Percentiles rank a stretch among this genome's conserved stretches.
Evolutionary conservation across 2,888 invertebrate species (phyloP).

Genomic region (Mimumesa dahlbomi): DNA sequence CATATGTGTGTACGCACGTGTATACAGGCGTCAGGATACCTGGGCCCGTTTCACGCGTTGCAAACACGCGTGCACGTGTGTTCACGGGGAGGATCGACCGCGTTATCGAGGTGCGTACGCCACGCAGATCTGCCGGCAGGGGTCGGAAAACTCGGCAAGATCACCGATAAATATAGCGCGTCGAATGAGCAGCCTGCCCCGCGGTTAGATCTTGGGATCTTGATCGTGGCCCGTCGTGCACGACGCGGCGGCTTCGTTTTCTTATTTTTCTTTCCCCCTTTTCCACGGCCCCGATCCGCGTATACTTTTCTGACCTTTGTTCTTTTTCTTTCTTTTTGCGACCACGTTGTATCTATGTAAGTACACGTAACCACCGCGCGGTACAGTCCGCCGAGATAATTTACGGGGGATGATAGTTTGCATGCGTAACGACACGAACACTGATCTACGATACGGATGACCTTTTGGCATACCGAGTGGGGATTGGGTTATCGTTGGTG

Average conservation of each 20-base stretch:
- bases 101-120: conserved; percentile 49
- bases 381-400: conserved; percentile 59
- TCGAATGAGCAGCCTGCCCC: conserved; percentile 66
- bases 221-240: conserved; percentile 72
- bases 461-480: conserved; percentile 27
- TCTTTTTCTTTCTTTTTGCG: conserved; percentile 2
- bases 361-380: conserved; percentile 37
- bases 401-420: conserved; percentile 58
- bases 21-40: conserved; percentile 1
- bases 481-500: no score
- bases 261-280: conserved; percentile 43
- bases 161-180: conserved; percentile 74
- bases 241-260: conserved; percentile 55
- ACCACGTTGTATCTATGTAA: conserved; percentile 9
- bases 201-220: conserved; percentile 67
- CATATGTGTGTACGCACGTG: conserved; percentile 23
- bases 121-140: conserved; percentile 51
- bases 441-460: conserved; percentile 33
- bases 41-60: not conserved
- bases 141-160: conserved; percentile 74
- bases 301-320: conserved; percentile 5
- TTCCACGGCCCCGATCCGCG: conserved; percentile 33
- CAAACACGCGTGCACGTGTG: not conserved
- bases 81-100: conserved; percentile 44
- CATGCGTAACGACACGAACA: conserved; percentile 42